Percentiles rank a stretch among this genome's conserved stretches.
Evolutionary conservation across 2,888 invertebrate species (phyloP).

Genomic region (Orthonevra nobilis): DNA sequence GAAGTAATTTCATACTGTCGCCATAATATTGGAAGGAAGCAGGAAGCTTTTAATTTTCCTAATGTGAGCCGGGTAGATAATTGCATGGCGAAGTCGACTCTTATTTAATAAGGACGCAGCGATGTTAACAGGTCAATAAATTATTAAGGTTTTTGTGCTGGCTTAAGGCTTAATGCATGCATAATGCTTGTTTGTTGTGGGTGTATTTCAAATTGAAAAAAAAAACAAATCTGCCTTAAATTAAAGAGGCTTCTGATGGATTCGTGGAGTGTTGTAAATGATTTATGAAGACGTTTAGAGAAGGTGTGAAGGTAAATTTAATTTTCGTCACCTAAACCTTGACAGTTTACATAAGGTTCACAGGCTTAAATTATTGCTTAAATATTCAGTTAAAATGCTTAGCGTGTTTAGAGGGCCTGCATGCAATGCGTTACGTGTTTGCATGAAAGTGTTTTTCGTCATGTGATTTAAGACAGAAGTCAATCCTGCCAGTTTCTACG

Average conservation of each 20-base stretch:
- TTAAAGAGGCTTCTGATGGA: background rate
- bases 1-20: conserved; percentile 68
- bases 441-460: no score
- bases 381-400: no score
- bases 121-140: conserved; percentile 70
- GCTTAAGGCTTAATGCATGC: conserved; percentile 53
- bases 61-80: conserved; percentile 68
- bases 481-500: no score
- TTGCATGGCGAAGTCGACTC: conserved; percentile 68
- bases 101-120: conserved; percentile 66
- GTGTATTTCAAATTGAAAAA: background rate
- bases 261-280: no score
- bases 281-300: no score
- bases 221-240: background rate
- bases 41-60: conserved; percentile 71
- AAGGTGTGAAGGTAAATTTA: no score
- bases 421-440: no score
- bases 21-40: conserved; percentile 66
- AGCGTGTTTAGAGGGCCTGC: no score
- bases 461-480: no score
- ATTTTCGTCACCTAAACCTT: no score
- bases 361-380: no score
- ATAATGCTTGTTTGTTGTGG: conserved; percentile 4
- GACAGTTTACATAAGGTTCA: no score
- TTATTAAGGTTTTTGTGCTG: conserved; percentile 42